Conservation (phyloP, 2,113 vertebrate species). For the Suncus etruscus region DNA sequence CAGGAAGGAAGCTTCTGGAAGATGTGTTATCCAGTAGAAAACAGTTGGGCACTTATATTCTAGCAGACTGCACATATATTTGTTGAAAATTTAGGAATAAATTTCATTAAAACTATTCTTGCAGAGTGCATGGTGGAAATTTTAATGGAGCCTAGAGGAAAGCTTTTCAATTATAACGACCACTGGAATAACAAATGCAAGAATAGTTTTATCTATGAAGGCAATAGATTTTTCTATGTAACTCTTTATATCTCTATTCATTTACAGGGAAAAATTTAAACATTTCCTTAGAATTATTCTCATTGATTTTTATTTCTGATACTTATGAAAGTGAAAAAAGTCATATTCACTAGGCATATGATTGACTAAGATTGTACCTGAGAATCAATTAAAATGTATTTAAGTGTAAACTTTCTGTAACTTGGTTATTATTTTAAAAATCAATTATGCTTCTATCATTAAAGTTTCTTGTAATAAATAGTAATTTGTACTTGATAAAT, state of each 20-base stretch:
- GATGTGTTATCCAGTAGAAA: slow-evolving; percentile 33
- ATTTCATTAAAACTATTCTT: slow-evolving; percentile 48
- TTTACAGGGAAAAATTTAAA: slow-evolving; percentile 45
- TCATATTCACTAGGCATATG: slow-evolving; percentile 27
- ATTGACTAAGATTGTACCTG: slow-evolving; percentile 53
- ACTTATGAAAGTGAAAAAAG: slow-evolving; percentile 58
- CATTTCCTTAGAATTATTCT: slow-evolving; percentile 2
- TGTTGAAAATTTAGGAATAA: slow-evolving; percentile 38
- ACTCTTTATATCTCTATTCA: slow-evolving; percentile 58
- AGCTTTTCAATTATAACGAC: slow-evolving; percentile 41
- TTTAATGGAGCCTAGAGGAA: slow-evolving; percentile 24
- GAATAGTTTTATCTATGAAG: slow-evolving; percentile 58
- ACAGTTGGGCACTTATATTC: slow-evolving; percentile 45
- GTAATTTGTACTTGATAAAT: slow-evolving; percentile 13
- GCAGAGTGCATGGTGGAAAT: slow-evolving; percentile 37
- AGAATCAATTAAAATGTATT: neutral
- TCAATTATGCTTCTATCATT: neutral
- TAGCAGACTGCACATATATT: neutral
- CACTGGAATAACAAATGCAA: slow-evolving; percentile 24
- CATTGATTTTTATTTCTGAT: slow-evolving; percentile 27
- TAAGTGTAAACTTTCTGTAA: neutral
- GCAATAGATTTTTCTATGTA: slow-evolving; percentile 16
- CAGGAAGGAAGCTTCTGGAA: neutral
- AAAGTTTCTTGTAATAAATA: slow-evolving; percentile 21
- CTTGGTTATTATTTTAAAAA: slow-evolving; percentile 17